Percentiles rank a stretch among this genome's conserved stretches.
phyloP scores from a whole-genome alignment of 2,797 vertebrate species.

The Spinus olivaceus region DNA sequence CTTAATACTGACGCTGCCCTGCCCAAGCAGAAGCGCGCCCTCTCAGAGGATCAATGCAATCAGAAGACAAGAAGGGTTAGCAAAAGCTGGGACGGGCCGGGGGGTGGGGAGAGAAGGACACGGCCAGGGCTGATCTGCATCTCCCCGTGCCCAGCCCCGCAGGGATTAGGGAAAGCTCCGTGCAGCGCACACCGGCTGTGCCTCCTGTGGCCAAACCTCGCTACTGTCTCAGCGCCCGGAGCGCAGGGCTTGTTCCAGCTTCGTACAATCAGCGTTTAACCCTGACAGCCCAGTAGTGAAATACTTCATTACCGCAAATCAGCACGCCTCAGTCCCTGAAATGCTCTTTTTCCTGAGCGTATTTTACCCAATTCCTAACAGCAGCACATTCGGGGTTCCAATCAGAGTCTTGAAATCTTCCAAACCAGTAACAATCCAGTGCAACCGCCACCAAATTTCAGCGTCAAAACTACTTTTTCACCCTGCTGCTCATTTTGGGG shows the following conservation, averaged over 20 bases:
- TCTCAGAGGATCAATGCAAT: not conserved
- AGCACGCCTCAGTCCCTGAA: not conserved
- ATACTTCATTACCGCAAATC: not conserved
- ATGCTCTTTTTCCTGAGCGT: accelerated
- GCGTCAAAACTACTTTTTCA: not conserved
- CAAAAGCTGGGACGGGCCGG: not conserved
- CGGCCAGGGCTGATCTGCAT: not conserved
- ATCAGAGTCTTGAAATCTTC: not conserved
- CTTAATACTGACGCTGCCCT: conserved; percentile 17
- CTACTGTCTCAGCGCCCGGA: not conserved
- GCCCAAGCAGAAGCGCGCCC: not conserved
- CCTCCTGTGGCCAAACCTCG: not conserved
- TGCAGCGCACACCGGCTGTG: not conserved
- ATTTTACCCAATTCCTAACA: not conserved
- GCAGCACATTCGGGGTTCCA: not conserved
- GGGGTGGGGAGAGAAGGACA: not conserved
- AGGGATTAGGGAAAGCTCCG: not conserved
- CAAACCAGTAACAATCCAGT: not conserved
- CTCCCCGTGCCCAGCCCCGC: not conserved
- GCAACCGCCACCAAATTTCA: accelerated
- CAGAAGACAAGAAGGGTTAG: conserved; percentile 6
- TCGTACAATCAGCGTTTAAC: not conserved
- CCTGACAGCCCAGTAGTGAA: not conserved
- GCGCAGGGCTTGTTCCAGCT: not conserved
- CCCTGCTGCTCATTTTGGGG: not conserved